These are phyloP conservation scores for Cybosia mesomella DNA, from an alignment of 2,888 invertebrate species.

Conservation along the genomic window DNA sequence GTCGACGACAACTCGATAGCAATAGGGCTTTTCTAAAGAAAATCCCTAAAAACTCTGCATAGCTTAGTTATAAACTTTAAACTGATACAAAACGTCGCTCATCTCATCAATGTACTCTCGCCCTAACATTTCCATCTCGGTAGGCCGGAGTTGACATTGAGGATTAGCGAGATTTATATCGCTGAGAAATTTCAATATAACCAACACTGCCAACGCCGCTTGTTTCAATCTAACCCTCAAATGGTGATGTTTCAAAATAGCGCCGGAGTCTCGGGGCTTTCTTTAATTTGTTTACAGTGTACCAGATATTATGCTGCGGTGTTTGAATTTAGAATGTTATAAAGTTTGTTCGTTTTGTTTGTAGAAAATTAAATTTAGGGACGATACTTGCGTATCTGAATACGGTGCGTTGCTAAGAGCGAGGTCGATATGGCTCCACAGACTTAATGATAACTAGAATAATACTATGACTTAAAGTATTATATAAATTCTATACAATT, in stretches of 20 bases:
- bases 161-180: slow-evolving; percentile 61
- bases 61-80: too few species aligned
- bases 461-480: not conserved
- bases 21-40: too few species aligned
- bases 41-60: too few species aligned
- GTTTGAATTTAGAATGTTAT: slow-evolving; percentile 36
- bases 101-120: slow-evolving; percentile 29
- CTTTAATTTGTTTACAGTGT: slow-evolving; percentile 61
- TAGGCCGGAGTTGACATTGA: slow-evolving; percentile 63
- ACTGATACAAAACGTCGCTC: slow-evolving; percentile 30
- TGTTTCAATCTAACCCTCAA: slow-evolving; percentile 19
- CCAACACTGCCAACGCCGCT: slow-evolving; percentile 27
- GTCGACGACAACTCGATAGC: too few species aligned
- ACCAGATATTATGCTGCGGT: slow-evolving; percentile 36
- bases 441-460: not conserved
- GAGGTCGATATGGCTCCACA: not conserved
- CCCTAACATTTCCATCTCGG: slow-evolving; percentile 41
- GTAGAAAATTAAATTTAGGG: slow-evolving; percentile 29
- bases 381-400: slow-evolving; percentile 5
- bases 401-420: slow-evolving; percentile 4
- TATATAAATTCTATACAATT: not conserved
- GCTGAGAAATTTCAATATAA: slow-evolving; percentile 58
- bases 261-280: slow-evolving; percentile 42
- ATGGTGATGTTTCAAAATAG: slow-evolving; percentile 30
- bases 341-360: slow-evolving; percentile 37